Conservation (phyloP, 2,113 vertebrate genomes). For the Otis tarda region DNA sequence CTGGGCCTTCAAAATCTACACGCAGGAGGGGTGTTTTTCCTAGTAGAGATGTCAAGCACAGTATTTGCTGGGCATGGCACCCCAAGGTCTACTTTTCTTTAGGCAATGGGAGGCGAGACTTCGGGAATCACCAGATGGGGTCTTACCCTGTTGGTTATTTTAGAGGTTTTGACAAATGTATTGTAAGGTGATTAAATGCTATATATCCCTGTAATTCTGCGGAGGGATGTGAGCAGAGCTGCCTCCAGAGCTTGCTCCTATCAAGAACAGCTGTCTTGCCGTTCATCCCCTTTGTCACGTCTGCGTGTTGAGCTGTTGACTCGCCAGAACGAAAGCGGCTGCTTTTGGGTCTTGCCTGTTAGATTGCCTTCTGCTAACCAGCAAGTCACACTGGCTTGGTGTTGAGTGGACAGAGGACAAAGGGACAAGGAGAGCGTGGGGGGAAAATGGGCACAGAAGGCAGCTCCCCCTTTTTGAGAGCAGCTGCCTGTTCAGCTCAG, state of each 20-base stretch:
- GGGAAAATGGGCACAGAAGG: background rate
- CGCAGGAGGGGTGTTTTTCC: background rate
- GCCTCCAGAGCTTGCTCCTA: background rate
- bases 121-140: background rate
- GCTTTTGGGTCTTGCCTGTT: background rate
- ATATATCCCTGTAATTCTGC: background rate
- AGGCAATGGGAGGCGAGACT: background rate
- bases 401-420: background rate
- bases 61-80: background rate
- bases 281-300: background rate
- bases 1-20: background rate
- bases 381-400: background rate
- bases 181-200: background rate
- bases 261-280: background rate
- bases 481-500: background rate
- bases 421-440: background rate
- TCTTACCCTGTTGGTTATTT: background rate
- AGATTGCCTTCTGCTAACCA: background rate
- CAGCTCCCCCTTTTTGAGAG: background rate
- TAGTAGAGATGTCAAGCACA: background rate
- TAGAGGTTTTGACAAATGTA: background rate
- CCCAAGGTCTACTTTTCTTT: background rate
- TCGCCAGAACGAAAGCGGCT: accelerated
- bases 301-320: background rate
- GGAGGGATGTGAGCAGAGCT: background rate